Evolutionary conservation across 2,113 vertebrate genomes (phyloP).

Genomic region (Lichenostomus cassidix): DNA sequence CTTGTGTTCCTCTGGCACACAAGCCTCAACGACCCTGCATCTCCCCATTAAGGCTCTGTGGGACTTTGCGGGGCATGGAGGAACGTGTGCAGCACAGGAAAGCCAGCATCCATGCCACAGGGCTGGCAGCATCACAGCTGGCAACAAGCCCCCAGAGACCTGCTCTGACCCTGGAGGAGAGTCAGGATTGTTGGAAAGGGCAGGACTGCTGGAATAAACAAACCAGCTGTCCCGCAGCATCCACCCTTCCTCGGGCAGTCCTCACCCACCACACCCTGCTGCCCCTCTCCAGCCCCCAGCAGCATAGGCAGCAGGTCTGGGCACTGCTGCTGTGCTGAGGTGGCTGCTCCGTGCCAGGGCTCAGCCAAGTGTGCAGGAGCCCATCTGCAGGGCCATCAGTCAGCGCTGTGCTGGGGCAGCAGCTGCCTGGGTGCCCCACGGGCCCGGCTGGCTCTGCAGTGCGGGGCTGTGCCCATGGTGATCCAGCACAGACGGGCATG

Average conservation of each 20-base stretch:
- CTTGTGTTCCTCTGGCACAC: rapidly evolving
- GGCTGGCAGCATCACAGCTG: neutral
- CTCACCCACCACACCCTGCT: neutral
- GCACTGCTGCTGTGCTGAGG: neutral
- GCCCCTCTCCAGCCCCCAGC: neutral
- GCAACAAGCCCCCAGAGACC: neutral
- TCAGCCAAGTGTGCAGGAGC: neutral
- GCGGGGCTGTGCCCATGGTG: rapidly evolving
- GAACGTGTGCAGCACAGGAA: rapidly evolving
- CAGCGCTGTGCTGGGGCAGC: neutral
- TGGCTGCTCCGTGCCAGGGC: neutral
- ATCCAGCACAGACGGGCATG: neutral
- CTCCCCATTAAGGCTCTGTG: rapidly evolving
- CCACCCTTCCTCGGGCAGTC: neutral
- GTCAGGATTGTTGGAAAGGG: neutral
- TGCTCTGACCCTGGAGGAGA: neutral
- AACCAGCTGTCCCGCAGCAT: rapidly evolving
- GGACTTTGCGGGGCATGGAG: rapidly evolving
- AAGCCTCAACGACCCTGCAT: neutral
- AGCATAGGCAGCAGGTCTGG: neutral
- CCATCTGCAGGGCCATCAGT: neutral
- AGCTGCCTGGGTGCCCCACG: neutral
- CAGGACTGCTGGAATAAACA: neutral
- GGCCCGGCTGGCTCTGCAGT: neutral
- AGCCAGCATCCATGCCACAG: rapidly evolving